Base-by-base conservation (phyloP, 2,113 vertebrate species). In the Ancistrus triradiatus region DNA sequence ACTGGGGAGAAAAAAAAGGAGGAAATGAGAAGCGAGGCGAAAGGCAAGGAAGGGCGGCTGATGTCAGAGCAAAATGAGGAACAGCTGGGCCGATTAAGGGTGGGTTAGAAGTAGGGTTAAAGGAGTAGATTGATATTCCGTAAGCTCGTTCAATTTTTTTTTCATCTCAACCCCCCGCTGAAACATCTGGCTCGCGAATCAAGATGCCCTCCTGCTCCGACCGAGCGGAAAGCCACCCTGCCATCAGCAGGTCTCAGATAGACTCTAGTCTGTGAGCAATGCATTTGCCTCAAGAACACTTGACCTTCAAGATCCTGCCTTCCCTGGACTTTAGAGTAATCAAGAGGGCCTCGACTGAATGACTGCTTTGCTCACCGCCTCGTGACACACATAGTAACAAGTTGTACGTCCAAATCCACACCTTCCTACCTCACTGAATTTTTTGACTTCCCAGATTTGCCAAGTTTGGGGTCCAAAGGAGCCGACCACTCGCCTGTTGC, bases 281-380 rank as follows among this genome's bases (percentile, higher is more conserved):
- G 58, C 47, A 69, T 56, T 7, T 25, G 46, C 66, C 63, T 19
- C 57, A 64, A 77, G 72, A 72, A 67, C 58, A 31, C 72, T 81
- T 87, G 84, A 86, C 84, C 83, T 84, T 85, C 79, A 86, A 66
- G 61, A 63, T 80, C 77, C 60, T 60, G 10, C 7, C 13, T 52
- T 70, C 5, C 80, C 66, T 80, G 70, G 80, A 83, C 75, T 82
- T 81, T 74, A 80, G 79, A 81, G 76, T 69, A 70, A 75, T 79
- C 72, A 71, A 69, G 68, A 63, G 72, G 57, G 47, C 25, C 74
- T 74, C 75, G 71, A 72, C 75, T 56, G 46, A 72, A 48, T n/a
- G 49, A 68, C 63, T 40, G 56, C 25, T 59, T 47, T 22, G 53
- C 57, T n/a, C 9, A 17, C 51, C 15, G 35, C 47, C 19, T 40